Evolutionary conservation across 2,888 invertebrate species (phyloP), one percentile per base, ranked within the genome.

Genomic region (Drosophila mettleri): DNA sequence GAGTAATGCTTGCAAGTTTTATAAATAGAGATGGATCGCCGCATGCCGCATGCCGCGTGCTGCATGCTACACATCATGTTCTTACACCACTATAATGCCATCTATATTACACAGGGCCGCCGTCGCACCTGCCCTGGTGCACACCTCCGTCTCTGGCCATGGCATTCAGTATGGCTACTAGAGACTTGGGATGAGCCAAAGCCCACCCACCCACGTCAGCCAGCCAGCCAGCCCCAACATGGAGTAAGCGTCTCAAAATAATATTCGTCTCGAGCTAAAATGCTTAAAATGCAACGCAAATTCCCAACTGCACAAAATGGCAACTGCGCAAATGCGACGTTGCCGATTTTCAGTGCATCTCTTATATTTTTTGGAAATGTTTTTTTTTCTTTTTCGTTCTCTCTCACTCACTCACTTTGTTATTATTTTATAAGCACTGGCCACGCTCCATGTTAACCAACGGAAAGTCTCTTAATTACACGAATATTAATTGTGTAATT

Each of bases 131-230:
- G 91, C 91, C 45, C 74, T 92, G 71, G 91, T 92, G 71, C 92
- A 92, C 78, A 89, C 92, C 85, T 91, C 92, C 62, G 91, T 92
- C 74, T 89, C 91, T 41, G 92, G 92, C 62, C 92, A 92, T 83
- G 92, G 92, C 72, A 84, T 91, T 22, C 92, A 92, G 68, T 92
- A 91, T 83, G 92, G 91, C 64, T 92, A 92, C 78, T 92, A 91
- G 81, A 55, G 54, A 46, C 20, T 8, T 31, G 18, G 34, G 34
- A 45, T 20, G 36, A 49, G 14, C 34, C 52, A 34, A 16, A 38
- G 39, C 34, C 49, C 46, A 27, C n/a, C 31, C 29, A 53, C 9
- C 46, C 9, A 45, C 39, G 27, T 20, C 48, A 33, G n/a, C n/a
- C n/a, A n/a, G n/a, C n/a, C n/a, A n/a, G n/a, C 45, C 58, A n/a